Evolutionary conservation across 2,797 vertebrate species (phyloP).

Genomic region (Acanthurus tractus): DNA sequence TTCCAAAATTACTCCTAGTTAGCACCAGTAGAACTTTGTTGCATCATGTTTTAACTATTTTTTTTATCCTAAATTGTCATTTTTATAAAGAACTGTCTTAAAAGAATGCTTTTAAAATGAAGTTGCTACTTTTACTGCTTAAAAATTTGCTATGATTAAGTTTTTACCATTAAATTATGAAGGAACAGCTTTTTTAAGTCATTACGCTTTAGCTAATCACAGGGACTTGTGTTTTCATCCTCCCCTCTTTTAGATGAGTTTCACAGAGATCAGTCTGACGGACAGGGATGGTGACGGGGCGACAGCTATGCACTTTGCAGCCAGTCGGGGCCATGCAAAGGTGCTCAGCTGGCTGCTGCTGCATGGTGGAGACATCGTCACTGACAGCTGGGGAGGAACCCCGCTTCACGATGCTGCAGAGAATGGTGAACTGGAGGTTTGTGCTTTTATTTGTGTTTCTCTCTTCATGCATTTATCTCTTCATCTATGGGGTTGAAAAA

Average conservation of each 20-base stretch:
- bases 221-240: neutral
- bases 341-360: slow-evolving; percentile 98
- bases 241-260: slow-evolving; percentile 87
- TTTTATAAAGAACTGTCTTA: neutral
- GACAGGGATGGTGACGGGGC: slow-evolving; percentile 92
- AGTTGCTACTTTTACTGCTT: neutral
- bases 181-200: neutral
- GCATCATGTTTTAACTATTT: slow-evolving; percentile 1
- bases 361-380: slow-evolving; percentile 93
- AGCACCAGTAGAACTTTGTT: neutral
- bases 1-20: neutral
- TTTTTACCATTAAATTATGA: no score
- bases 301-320: slow-evolving; percentile 96
- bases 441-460: slow-evolving; percentile 10
- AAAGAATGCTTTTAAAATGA: neutral
- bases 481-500: no score
- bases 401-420: slow-evolving; percentile 95
- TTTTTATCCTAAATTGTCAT: neutral
- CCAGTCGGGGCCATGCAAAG: slow-evolving; percentile 95
- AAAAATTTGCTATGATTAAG: neutral
- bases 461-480: no score
- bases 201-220: neutral
- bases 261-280: slow-evolving; percentile 90
- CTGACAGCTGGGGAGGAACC: slow-evolving; percentile 92
- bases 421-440: slow-evolving; percentile 96